Evolutionary conservation across 1,140 invertebrate species (phyloP).

Genomic region (Pogonognathellus flavescens): DNA sequence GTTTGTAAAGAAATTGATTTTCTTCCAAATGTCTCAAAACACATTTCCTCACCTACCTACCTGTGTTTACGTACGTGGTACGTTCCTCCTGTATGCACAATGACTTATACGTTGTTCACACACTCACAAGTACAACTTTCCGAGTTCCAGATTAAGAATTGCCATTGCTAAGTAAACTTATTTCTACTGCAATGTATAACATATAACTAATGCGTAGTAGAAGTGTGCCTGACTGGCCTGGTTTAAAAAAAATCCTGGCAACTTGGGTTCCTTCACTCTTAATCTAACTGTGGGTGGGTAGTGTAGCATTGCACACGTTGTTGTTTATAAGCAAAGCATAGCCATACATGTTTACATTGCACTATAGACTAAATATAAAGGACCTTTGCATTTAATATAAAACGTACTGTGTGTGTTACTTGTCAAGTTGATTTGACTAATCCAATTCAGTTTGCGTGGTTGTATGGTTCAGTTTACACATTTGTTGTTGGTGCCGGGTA

Average conservation of each 20-base stretch:
- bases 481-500: constrained; percentile 12
- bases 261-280: constrained; percentile 12
- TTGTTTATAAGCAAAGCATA: neutral
- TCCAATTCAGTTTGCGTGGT: neutral
- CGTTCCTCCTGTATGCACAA: too few species aligned
- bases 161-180: too few species aligned
- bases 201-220: neutral
- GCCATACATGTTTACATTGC: neutral
- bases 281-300: constrained; percentile 29
- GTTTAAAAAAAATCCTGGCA: constrained; percentile 24
- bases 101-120: too few species aligned
- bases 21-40: too few species aligned
- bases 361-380: too few species aligned
- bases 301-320: too few species aligned
- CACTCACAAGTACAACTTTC: too few species aligned
- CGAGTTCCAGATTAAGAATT: too few species aligned
- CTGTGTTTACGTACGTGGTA: too few species aligned
- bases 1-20: too few species aligned
- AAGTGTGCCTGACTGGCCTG: constrained; percentile 2
- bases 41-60: too few species aligned
- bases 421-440: constrained; percentile 27
- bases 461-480: neutral
- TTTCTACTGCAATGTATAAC: too few species aligned
- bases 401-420: constrained; percentile 21
- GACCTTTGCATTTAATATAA: neutral